phyloP scores from a whole-genome alignment of 1,140 invertebrate species.

The Zaprionus capensis region DNA sequence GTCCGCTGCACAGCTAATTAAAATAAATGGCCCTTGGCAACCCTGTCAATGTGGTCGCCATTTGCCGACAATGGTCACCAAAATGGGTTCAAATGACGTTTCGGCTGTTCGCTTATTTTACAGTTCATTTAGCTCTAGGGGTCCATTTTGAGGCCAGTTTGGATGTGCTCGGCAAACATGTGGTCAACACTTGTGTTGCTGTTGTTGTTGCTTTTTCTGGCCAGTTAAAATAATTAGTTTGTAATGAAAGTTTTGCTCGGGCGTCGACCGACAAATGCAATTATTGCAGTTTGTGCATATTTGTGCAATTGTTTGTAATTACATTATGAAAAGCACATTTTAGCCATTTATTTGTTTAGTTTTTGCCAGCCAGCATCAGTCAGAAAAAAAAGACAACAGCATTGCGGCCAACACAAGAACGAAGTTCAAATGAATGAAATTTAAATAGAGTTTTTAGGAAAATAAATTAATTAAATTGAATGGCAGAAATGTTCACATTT shows the following conservation, averaged over 20 bases:
- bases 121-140: conserved; percentile 68
- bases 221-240: conserved; percentile 74
- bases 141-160: conserved; percentile 23
- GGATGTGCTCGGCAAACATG: conserved; percentile 29
- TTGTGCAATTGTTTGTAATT: conserved; percentile 67
- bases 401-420: neutral
- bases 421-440: neutral
- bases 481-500: neutral
- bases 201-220: conserved; percentile 11
- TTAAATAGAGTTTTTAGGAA: conserved; percentile 5
- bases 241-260: conserved; percentile 59
- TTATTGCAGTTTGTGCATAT: conserved; percentile 55
- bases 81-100: conserved; percentile 53
- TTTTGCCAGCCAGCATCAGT: neutral
- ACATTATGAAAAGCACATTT: conserved; percentile 72
- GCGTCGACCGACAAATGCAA: conserved; percentile 56
- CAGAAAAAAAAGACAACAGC: neutral
- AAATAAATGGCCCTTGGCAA: conserved; percentile 73
- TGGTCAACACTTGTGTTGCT: conserved; percentile 6
- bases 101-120: conserved; percentile 58
- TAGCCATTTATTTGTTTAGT: conserved; percentile 26
- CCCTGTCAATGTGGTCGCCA: conserved; percentile 52
- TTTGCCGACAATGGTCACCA: conserved; percentile 25
- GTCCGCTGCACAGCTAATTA: conserved; percentile 62
- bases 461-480: conserved; percentile 14